These are phyloP conservation scores for Protodeltote pygarga DNA, from an alignment of 2,888 invertebrate genomes.

Conservation along the genomic window DNA sequence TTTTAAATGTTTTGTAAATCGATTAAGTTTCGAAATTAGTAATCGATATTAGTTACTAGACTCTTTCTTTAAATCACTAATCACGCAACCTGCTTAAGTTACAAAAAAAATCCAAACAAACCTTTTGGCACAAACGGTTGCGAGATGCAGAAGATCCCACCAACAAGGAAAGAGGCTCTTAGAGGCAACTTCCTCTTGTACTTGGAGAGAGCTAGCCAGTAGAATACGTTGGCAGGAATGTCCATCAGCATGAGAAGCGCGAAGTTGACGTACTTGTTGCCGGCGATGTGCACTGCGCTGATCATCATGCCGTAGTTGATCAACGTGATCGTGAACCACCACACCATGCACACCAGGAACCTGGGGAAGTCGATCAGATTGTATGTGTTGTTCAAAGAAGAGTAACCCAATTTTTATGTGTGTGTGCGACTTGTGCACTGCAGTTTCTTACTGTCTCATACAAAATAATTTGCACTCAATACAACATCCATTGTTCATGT, in stretches of 20 bases:
- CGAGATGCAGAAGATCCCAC: slow-evolving; percentile 74
- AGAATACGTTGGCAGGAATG: slow-evolving; percentile 78
- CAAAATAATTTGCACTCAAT: too few species aligned
- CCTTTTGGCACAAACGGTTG: slow-evolving; percentile 79
- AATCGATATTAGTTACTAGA: too few species aligned
- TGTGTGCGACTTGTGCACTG: too few species aligned
- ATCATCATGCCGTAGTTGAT: slow-evolving; percentile 85
- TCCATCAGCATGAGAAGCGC: slow-evolving; percentile 80
- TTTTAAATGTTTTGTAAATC: too few species aligned
- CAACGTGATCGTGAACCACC: slow-evolving; percentile 82
- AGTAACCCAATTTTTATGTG: too few species aligned
- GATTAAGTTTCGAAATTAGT: too few species aligned
- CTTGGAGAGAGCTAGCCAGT: slow-evolving; percentile 76
- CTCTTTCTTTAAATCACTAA: too few species aligned
- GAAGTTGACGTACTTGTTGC: slow-evolving; percentile 81
- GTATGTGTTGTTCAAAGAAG: too few species aligned
- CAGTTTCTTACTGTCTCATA: too few species aligned
- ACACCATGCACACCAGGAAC: slow-evolving; percentile 77
- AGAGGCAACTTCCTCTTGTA: slow-evolving; percentile 74
- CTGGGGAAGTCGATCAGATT: too few species aligned
- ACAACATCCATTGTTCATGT: too few species aligned
- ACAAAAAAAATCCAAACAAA: slow-evolving; percentile 40
- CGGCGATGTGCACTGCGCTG: slow-evolving; percentile 78
- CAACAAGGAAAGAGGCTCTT: slow-evolving; percentile 71
- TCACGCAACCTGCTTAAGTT: too few species aligned